Conservation (phyloP, 35 echinoderm and acorn worm genomes). For the Heliocidaris tuberculata region DNA sequence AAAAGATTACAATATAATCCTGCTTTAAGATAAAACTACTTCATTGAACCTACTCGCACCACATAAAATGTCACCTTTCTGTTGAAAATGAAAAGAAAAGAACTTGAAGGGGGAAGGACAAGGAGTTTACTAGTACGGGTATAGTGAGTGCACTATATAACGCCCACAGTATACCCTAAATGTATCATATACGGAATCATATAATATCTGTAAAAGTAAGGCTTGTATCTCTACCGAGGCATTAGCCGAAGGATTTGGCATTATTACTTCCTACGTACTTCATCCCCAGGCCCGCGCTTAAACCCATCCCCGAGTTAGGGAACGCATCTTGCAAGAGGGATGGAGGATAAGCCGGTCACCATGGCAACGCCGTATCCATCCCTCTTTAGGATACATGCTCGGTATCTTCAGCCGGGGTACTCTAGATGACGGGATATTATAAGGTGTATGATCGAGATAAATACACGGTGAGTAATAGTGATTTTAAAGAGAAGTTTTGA, state of each 20-base stretch:
- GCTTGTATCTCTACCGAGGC: conserved; percentile 17
- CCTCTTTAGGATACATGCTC: conserved; percentile 13
- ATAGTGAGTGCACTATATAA: neutral
- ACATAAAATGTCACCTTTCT: too few species aligned
- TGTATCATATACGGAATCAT: conserved; percentile 31
- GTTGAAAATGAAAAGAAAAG: too few species aligned
- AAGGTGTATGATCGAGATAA: neutral
- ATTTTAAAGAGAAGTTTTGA: neutral
- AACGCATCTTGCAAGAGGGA: neutral
- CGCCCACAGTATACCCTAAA: neutral
- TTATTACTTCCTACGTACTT: neutral
- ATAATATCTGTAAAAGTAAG: conserved; percentile 42
- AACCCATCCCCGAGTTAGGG: neutral
- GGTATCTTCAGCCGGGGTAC: neutral
- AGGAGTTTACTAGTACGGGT: neutral
- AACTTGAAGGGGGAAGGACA: neutral
- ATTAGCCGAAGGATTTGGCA: conserved; percentile 12
- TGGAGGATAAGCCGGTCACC: conserved; percentile 18
- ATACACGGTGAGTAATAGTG: neutral
- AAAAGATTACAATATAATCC: too few species aligned
- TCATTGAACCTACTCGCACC: too few species aligned
- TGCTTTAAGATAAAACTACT: too few species aligned
- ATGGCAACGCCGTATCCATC: conserved; percentile 31
- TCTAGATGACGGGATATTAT: neutral
- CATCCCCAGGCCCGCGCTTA: neutral